Evolutionary conservation across 2,113 vertebrate genomes (phyloP).

Genomic region (Elgaria multicarinata): DNA sequence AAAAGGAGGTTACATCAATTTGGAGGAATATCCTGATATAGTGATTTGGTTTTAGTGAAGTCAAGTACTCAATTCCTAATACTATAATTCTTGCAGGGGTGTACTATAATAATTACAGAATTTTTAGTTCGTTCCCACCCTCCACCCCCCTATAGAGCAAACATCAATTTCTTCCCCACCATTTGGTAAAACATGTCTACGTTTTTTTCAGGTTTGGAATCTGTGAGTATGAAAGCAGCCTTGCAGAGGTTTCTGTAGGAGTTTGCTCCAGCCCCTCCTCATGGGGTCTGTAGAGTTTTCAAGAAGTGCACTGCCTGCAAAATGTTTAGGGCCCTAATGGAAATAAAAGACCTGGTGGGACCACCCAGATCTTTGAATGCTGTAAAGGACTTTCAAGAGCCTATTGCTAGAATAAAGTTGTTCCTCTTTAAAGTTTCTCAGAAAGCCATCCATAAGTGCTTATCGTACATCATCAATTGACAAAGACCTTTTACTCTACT

Average conservation of each 20-base stretch:
- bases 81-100: not conserved
- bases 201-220: conserved; percentile 20
- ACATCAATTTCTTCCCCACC: not conserved
- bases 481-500: conserved; percentile 53
- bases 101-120: conserved; percentile 11
- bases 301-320: conserved; percentile 54
- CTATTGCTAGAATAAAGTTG: conserved; percentile 66
- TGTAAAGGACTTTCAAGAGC: conserved; percentile 54
- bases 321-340: conserved; percentile 43
- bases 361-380: conserved; percentile 59
- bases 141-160: not conserved
- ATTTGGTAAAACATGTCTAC: conserved; percentile 12
- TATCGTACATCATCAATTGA: conserved; percentile 48
- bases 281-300: conserved; percentile 45
- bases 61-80: not conserved
- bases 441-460: conserved; percentile 50
- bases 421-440: conserved; percentile 43
- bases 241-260: conserved; percentile 8
- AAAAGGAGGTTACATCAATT: not conserved
- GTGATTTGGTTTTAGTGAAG: not conserved
- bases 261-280: conserved; percentile 31
- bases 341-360: conserved; percentile 58
- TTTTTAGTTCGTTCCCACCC: too few species aligned
- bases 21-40: not conserved
- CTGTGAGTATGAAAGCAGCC: conserved; percentile 9